Base-by-base conservation (phyloP, 2,113 vertebrate genomes). In the Rana temporaria region DNA sequence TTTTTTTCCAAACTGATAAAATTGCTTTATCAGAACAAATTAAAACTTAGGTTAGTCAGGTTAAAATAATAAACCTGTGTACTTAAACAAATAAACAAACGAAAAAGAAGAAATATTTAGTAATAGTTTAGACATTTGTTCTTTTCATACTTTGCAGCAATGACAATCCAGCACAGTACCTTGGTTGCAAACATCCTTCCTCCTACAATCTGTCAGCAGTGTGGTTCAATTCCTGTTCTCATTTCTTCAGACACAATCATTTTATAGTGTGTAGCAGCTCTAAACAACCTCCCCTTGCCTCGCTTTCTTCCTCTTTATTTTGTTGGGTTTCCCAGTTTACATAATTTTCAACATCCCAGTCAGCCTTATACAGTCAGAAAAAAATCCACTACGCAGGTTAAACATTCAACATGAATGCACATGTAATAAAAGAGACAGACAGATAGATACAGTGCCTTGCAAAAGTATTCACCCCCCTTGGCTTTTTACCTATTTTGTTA, bases 181-280 rank as follows among this genome's bases (percentile, higher is more conserved):
- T 83, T 83, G 15, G 56, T 14, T 16, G 81, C 62, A 52, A 68
- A 32, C 81, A 83, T 83, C 19, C 53, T 83, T 59, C 59, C 42
- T 56, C 59, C 32, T 65, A 26, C 26, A 79, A 20, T 34, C 8
- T 22, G 42, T 42, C 4, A 34, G 18, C 3, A 12, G 6, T 32
- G 17, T 17, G 9, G 5, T 19, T 4, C 3, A 38, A 66, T 70
- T 69, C 19, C 2, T 48, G 4, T 57, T 24, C 32, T 60, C 3
- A 60, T 57, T 64, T n/a, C 62, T 63, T 65, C 48, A 53, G 26
- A 53, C 4, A 63, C 52, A 42, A 18, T 26, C 22, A 65, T 52
- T 78, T 78, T 78, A 78, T 78, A 78, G 34, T 32, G 60, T 32
- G 42, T 34, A 52, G 48, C 9, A 71, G 55, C 26, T 34, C 6